Conservation (phyloP, 92 coral and sea anemone genomes). For the Virgularia gustaviana region DNA sequence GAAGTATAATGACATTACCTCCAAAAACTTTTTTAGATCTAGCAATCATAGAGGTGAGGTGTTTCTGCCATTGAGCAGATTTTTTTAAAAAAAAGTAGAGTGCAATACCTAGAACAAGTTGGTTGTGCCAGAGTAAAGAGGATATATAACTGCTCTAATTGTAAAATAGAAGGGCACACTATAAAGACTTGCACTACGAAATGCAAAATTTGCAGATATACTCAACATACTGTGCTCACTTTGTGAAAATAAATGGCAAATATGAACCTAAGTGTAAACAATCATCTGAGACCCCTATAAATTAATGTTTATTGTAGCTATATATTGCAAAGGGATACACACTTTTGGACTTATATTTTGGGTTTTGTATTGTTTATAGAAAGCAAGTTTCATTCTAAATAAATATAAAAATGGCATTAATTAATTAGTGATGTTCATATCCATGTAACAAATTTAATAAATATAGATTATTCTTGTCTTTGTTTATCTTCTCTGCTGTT, state of each 20-base stretch:
- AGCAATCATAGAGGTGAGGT: conserved; percentile 58
- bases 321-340: too few relatives aligned
- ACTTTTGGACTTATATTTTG: too few relatives aligned
- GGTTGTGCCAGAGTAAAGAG: conserved; percentile 56
- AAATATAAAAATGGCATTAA: too few relatives aligned
- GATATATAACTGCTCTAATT: conserved; percentile 44
- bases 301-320: too few relatives aligned
- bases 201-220: conserved; percentile 46
- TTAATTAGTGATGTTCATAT: too few relatives aligned
- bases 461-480: too few relatives aligned
- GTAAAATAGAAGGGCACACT: conserved; percentile 43
- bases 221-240: conserved; percentile 36
- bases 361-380: too few relatives aligned
- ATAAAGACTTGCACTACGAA: conserved; percentile 54
- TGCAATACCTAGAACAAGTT: conserved; percentile 52
- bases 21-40: conserved; percentile 57
- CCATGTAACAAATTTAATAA: too few relatives aligned
- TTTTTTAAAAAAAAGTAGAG: conserved; percentile 43
- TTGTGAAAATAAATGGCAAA: conserved; percentile 31
- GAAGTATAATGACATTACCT: conserved; percentile 56
- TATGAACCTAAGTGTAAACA: conserved; percentile 32
- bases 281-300: too few relatives aligned
- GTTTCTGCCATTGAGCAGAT: conserved; percentile 57
- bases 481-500: too few relatives aligned
- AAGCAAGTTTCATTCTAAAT: too few relatives aligned